Evolutionary conservation across 2,113 vertebrate species (phyloP), one percentile per base, ranked within the genome.

Genomic region (Scytalopus superciliaris): DNA sequence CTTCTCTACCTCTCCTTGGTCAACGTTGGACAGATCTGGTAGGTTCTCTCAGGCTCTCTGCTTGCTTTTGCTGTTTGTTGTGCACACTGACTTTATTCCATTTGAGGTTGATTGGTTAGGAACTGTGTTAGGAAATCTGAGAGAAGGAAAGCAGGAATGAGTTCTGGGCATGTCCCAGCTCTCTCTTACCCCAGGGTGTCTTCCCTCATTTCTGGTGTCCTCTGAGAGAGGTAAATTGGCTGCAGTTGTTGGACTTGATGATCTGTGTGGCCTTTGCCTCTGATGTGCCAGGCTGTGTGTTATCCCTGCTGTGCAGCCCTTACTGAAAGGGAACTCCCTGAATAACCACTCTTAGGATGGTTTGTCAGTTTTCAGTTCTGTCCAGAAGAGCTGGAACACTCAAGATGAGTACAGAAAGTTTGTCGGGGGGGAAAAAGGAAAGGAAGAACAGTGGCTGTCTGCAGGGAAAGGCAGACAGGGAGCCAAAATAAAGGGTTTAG

Each of bases 1-100:
- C 89, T 97, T 21, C 98, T 99, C 31, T 99, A 99, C 98, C 98
- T 99, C 94, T 99, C 99, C 0, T 44, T 99, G 90, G 98, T 99
- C 97, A 99, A 97, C 9, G 98, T 99, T 14, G 99, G 99, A 50
- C 99, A 99, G 96, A 97, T 99, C 97, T 99, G 99, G 99, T 99
- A 95, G 98, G 99, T 97, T 11, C 30, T 11, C 30, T 14, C 33
- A 7, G 0, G 24, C 7, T 33, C 19, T 35, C 39, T 90, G 27
- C 22, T 24, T 39, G 40, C 40, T 9, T 62, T 42, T 68, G 33
- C n/a, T 73, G 9, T 64, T 62, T 7, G 4, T 78, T 68, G 28
- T 12, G 2, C 12, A 8, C 4, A 0, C n/a, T 15, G 33, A 5
- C 50, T 79, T 74, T 25, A 0, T 23, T 16, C 17, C 3, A 0